Evolutionary conservation across 1,140 invertebrate species (phyloP), one percentile per base, ranked within the genome.

Genomic region (Orchesella cincta): DNA sequence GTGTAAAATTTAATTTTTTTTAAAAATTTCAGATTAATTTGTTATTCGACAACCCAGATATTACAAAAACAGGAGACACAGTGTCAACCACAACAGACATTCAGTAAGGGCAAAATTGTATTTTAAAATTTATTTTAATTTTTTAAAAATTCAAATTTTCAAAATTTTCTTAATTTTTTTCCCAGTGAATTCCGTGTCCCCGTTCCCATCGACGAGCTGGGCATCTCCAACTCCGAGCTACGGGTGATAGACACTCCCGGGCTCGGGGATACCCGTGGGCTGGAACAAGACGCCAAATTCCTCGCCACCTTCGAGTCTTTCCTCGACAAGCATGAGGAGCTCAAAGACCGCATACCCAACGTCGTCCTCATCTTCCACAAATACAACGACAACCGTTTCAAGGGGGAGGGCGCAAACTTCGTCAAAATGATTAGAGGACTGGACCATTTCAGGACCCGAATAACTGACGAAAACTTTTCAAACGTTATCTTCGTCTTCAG

Each of bases 231-330:
- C 26, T 36, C 71, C 3, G 35, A 36, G 26, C 71, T 35, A 39
- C 33, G 31, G 3, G 35, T 36, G 16, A 73, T 73, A 5, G 35
- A 36, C 16, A 73, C 31, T 8, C 35, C 35, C 14, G 31, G 31
- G 76, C 51, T 79, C 1, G 64, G 74, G 31, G 78, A 79, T 23
- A 79, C 78, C 0, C 29, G 78, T 23, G 78, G 74, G 16, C 34
- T 79, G 18, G 78, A 79, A 26, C 72, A 79, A 34, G 78, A 79
- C 51, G 74, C 78, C 20, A 52, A 73, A 29, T 75, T 76, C 46
- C 26, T 57, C 12, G 74, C 78, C 0, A 76, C 78, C 0, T 26
- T 79, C 1, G 74, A 79, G 8, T n/a, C 52, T 2, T 79, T 39
- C 34, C 57, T 79, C 26, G 8, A n/a, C 18, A 57, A 51, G 0